Conservation (phyloP, 2,113 vertebrate species). For the Microcebus tavaratra region DNA sequence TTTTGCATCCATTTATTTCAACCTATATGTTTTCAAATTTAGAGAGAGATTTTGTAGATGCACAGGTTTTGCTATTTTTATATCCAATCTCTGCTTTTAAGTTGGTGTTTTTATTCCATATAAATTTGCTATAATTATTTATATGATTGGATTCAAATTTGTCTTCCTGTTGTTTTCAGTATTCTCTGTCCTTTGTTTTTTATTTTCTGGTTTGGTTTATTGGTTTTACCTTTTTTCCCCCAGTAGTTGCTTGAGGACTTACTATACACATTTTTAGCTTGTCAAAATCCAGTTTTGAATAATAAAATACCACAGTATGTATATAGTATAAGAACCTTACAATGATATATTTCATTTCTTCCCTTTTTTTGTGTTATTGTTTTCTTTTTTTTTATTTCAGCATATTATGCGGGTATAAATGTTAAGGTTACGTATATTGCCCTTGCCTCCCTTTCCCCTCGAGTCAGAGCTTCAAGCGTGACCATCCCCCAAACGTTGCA, state of each 20-base stretch:
- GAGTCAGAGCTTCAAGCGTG: too few relatives aligned
- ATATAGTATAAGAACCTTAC: background rate
- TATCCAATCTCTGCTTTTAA: background rate
- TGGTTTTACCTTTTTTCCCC: background rate
- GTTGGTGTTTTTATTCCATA: background rate
- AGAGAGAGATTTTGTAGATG: background rate
- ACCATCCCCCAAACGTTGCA: too few relatives aligned
- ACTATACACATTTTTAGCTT: background rate
- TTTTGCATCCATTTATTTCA: background rate
- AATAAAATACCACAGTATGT: background rate
- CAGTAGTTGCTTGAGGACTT: background rate
- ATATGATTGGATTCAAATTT: background rate
- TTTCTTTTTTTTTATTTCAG: background rate
- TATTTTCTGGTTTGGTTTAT: background rate
- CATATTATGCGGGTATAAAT: too few relatives aligned
- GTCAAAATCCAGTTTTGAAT: background rate
- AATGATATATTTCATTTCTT: background rate
- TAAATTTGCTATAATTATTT: constrained; percentile 30
- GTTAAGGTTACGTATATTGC: too few relatives aligned
- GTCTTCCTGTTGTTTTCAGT: background rate
- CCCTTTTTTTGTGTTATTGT: background rate
- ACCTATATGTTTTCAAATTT: background rate
- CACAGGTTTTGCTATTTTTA: background rate
- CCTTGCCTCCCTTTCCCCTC: too few relatives aligned
- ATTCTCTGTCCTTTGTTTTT: background rate